Percentiles rank a stretch among this genome's conserved stretches.
These are phyloP conservation scores for Drosophila stalkeri DNA, from an alignment of 2,888 invertebrate genomes.

Conservation along the genomic window DNA sequence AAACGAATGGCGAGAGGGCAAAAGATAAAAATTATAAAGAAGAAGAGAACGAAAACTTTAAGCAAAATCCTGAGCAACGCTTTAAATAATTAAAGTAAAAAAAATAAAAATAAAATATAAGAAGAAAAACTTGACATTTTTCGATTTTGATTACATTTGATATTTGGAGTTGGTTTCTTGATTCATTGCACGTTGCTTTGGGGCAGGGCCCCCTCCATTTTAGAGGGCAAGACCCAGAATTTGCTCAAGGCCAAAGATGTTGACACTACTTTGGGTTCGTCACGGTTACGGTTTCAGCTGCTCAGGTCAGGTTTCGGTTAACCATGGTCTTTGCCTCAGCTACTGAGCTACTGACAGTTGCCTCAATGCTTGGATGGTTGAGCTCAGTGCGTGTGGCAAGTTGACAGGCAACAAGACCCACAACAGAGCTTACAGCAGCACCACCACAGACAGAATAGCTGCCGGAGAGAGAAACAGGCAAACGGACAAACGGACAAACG, in stretches of 20 bases:
- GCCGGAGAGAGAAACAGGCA: slow-evolving; percentile 7
- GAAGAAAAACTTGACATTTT: slow-evolving; percentile 28
- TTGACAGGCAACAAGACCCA: slow-evolving; percentile 43
- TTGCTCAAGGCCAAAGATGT: slow-evolving; percentile 65
- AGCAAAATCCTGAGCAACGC: background rate
- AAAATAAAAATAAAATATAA: slow-evolving; percentile 2
- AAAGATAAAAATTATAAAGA: slow-evolving; percentile 17
- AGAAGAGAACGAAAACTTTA: slow-evolving; percentile 1
- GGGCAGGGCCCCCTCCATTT: slow-evolving; percentile 38
- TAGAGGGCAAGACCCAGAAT: slow-evolving; percentile 32
- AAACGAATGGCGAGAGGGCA: slow-evolving; percentile 33
- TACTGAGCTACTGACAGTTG: slow-evolving; percentile 53
- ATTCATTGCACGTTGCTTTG: slow-evolving; percentile 60
- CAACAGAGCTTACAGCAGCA: slow-evolving; percentile 12
- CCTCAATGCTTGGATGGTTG: slow-evolving; percentile 46
- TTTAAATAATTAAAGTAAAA: slow-evolving; percentile 48
- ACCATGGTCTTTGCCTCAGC: slow-evolving; percentile 22
- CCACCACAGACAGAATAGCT: slow-evolving; percentile 5
- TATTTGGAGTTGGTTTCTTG: slow-evolving; percentile 27
- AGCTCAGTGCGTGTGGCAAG: slow-evolving; percentile 42
- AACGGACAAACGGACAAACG: background rate
- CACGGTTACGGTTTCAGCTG: slow-evolving; percentile 22
- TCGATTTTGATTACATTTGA: slow-evolving; percentile 44
- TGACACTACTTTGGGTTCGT: slow-evolving; percentile 44
- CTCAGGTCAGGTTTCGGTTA: slow-evolving; percentile 45